Evolutionary conservation across 2,888 invertebrate species (phyloP), one percentile per base, ranked within the genome.

Genomic region (Notodonta ziczac): DNA sequence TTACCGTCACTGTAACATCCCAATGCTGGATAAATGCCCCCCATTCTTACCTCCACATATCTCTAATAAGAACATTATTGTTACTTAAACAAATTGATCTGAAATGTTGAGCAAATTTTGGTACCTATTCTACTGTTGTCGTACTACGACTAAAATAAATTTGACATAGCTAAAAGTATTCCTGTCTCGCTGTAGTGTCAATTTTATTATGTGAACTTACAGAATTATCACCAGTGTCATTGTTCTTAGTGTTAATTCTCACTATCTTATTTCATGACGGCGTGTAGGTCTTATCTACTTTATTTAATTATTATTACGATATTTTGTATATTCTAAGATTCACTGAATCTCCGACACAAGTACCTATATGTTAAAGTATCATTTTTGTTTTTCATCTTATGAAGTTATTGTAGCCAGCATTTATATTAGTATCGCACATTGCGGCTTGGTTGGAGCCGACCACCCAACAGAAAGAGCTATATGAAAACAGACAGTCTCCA

Each of bases 261-360:
- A 58, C 52, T 48, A 59, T 44, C 40, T 53, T 39, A 56, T 51
- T 57, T 56, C 13, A 62, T 61, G 59, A 32, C 56, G 64, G 58
- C 60, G 62, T 70, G 56, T 65, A 60, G 42, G 58, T 69, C 56
- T 66, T 60, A n/a, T n/a, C n/a, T 24, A 51, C 8, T 16, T 51
- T 10, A 14, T 50, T 24, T 42, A 57, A 58, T 32, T 32, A 57
- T 32, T 32, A 57, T 7, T 40, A 39, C 9, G 14, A 14, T 14
- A 39, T 46, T 54, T 60, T 64, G 59, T 64, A 58, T 71, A 46
- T 46, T n/a, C 50, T 72, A 76, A 70, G 78, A 77, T 81, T 80
- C 73, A 39, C 68, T 67, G 82, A 82, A 82, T 82, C 82, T 82
- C 82, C 60, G 50, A 62, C 65, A 62, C 46, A n/a, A 46, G 46